A percentile compares a stretch with the other conserved stretches of the same genome.
These are phyloP conservation scores for Origma solitaria DNA, from an alignment of 2,113 vertebrate species.

Conservation along the genomic window DNA sequence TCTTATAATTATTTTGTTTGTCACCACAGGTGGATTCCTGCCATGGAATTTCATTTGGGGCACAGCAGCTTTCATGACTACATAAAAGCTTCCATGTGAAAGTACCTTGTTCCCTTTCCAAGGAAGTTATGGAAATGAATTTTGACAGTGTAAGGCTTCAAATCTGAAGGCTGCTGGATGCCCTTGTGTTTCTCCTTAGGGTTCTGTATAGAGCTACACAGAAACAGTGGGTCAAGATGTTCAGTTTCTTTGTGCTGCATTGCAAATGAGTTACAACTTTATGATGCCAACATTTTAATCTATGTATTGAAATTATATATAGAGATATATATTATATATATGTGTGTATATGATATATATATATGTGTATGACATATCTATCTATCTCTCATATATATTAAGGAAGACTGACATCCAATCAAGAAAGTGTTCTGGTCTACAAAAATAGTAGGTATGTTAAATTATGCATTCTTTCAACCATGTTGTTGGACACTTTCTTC, in stretches of 20 bases:
- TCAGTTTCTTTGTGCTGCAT: neutral
- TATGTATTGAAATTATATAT: no score
- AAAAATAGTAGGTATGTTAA: neutral
- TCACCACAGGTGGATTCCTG: neutral
- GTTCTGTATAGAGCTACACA: neutral
- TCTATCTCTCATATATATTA: neutral
- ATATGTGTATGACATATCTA: no score
- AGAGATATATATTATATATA: no score
- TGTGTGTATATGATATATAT: no score
- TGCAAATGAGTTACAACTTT: neutral
- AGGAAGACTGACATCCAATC: neutral
- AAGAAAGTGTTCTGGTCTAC: neutral
- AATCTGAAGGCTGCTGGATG: neutral
- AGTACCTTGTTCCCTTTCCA: neutral
- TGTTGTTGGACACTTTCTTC: neutral
- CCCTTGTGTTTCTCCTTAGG: neutral
- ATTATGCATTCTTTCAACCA: neutral
- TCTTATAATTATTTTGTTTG: neutral
- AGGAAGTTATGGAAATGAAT: neutral
- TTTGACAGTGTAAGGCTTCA: neutral
- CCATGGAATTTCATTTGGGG: neutral
- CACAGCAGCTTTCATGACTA: neutral
- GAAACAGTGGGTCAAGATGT: rapidly evolving
- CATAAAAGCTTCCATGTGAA: neutral
- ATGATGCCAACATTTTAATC: neutral